phyloP scores from a whole-genome alignment of 2,797 vertebrate genomes.

The Aphelocoma californica region DNA sequence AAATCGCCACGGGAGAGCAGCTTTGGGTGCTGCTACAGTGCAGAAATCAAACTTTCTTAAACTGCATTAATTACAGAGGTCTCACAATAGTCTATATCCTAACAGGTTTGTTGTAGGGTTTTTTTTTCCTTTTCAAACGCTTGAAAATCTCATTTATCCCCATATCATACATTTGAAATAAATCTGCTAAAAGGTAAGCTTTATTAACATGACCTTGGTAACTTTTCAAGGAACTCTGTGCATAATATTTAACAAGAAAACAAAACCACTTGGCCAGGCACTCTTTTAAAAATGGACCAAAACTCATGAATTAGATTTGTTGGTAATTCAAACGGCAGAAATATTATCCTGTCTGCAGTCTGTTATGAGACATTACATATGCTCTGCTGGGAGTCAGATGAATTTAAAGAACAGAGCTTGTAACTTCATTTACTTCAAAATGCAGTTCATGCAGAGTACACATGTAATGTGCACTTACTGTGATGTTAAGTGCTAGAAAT shows the following conservation, averaged over 20 bases:
- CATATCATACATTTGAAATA: neutral
- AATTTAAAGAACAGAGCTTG: slow-evolving; percentile 19
- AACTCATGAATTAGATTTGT: slow-evolving; percentile 43
- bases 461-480: neutral
- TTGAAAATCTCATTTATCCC: neutral
- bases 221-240: slow-evolving; percentile 18
- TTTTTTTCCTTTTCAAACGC: neutral
- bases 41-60: neutral
- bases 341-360: slow-evolving; percentile 38
- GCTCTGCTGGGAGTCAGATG: slow-evolving; percentile 20
- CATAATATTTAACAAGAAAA: slow-evolving; percentile 50
- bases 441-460: slow-evolving; percentile 23
- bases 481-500: neutral
- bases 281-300: slow-evolving; percentile 33
- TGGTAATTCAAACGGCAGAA: slow-evolving; percentile 33
- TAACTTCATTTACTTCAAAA: slow-evolving; percentile 36
- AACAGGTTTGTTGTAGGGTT: neutral
- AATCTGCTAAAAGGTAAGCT: neutral
- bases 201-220: neutral
- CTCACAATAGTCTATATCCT: neutral
- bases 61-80: neutral
- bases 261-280: slow-evolving; percentile 35
- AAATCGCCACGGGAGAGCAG: neutral
- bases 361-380: slow-evolving; percentile 37
- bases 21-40: neutral